Base-by-base conservation (phyloP, 2,888 invertebrate genomes). In the Mesoligia furuncula region DNA sequence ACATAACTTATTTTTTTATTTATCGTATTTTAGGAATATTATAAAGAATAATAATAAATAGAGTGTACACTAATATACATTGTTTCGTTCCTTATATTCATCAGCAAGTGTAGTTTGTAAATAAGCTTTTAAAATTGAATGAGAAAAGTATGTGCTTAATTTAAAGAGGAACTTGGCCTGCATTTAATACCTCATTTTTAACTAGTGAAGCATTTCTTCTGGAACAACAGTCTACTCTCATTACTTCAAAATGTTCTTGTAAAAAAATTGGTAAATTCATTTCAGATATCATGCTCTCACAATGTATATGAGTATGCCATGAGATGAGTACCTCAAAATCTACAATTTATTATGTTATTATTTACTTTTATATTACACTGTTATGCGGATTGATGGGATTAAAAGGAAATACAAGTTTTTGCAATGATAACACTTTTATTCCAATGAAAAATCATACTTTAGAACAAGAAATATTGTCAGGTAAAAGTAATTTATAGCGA, bases 1-100 rank as follows among this genome's bases (percentile, higher is more conserved):
- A 92, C 86, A 91, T 94, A 93, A 93, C 91, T 93, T 92, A 93
- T 93, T 93, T 94, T 87, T 93, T 93, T 92, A 93, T 93, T 93
- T 91, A 94, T 91, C 87, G 90, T 94, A 94, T 92, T 93, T 94
- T 93, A 95, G 92, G 92, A 90, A 92, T 92, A 93, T 92, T 91
- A 88, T 87, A 88, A 91, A 92, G 84, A 91, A 90, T 87, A 89
- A 88, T 90, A 91, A 88, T 90, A 91, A 91, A 91, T 91, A 90
- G 90, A 90, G 90, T 90, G 91, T 91, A 91, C 88, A 89, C 88
- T 90, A 84, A 87, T 79, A 79, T 65, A 64, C 73, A 81, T 86
- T 75, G 80, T 87, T 88, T 88, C 70, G 77, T 88, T 88, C 68
- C 76, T 81, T 81, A 62, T 73, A 81, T 70, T 81, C 61, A 85